Evolutionary conservation across 1,140 invertebrate genomes (phyloP), one percentile per base, ranked within the genome.

Genomic region (Diplogasteroides magnus): DNA sequence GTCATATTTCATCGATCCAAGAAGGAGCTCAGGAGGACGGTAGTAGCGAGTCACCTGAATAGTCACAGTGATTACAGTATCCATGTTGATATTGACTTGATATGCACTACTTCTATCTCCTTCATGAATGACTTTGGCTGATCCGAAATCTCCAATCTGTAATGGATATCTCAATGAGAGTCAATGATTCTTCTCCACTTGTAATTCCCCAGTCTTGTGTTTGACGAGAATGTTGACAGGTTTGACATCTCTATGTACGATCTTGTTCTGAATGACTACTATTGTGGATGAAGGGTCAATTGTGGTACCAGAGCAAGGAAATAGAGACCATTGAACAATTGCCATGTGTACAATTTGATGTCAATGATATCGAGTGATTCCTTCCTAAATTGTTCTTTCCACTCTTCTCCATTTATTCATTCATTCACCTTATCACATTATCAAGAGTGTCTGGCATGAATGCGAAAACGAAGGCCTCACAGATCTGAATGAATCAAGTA

Each of bases 101-200:
- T 48, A 48, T 6, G 37, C 6, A 6, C 6, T 11, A 48, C 6
- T 11, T 48, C 37, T 48, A 6, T 48, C 37, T 19, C 19, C 19
- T 19, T 19, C 27, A 31, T 65, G 56, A 25, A 78, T 67, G 26
- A 77, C 29, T 48, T 79, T 79, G 14, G 78, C 77, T 19, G 68
- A 76, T 25, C 78, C 78, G 37, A 79, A 79, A 55, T 79, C 78
- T 25, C 75, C 78, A 48, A 79, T 78, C 60, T 80, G 79, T 26
- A 79, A 72, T n/a, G 71, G 25, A 19, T 77, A 77, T 0, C 25
- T 26, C 23, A 66, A 48, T 1, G 62, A 65, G 56, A 76, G 73
- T 23, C 77, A 61, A 14, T 79, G 64, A 15, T 79, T 32, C 32
- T 78, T 79, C 59, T 76, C 14, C 28, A 66, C 28, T 11, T 31